Conservation (phyloP, 2,888 invertebrate species). For the Oligia fasciuncula region DNA sequence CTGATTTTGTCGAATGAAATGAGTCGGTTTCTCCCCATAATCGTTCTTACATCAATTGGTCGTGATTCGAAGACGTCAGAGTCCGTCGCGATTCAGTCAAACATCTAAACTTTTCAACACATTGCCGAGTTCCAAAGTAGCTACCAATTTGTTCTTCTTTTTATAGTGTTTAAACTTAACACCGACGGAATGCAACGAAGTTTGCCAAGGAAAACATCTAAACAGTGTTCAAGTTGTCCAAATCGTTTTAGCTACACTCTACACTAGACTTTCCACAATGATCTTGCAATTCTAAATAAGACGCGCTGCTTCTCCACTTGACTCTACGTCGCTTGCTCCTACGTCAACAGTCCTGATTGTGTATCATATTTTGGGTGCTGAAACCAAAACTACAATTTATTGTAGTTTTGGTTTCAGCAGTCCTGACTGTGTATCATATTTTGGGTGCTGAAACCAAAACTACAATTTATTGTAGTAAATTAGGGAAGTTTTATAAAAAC, state of each 20-base stretch:
- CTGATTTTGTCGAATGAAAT: background rate
- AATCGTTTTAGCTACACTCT: constrained; percentile 26
- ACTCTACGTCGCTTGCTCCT: too few species aligned
- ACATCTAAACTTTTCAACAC: background rate
- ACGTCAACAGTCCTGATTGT: too few species aligned
- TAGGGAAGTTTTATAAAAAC: too few species aligned
- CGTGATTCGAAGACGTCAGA: background rate
- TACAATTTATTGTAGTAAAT: too few species aligned
- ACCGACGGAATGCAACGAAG: background rate
- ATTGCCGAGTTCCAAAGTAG: constrained; percentile 1
- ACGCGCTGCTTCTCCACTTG: too few species aligned
- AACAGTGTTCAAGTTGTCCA: constrained; percentile 24
- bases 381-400: too few species aligned
- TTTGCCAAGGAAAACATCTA: constrained; percentile 24
- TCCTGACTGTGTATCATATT: too few species aligned
- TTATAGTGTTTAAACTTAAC: constrained; percentile 17
- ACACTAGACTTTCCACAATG: background rate
- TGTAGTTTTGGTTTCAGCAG: too few species aligned
- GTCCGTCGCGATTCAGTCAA: background rate
- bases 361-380: too few species aligned
- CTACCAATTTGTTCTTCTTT: constrained; percentile 30
- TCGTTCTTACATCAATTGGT: background rate
- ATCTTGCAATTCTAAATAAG: background rate
- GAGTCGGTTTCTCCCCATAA: background rate
- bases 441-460: too few species aligned